These are phyloP conservation scores for Flexamia atlantica DNA, from an alignment of 2,888 invertebrate species.

Conservation along the genomic window DNA sequence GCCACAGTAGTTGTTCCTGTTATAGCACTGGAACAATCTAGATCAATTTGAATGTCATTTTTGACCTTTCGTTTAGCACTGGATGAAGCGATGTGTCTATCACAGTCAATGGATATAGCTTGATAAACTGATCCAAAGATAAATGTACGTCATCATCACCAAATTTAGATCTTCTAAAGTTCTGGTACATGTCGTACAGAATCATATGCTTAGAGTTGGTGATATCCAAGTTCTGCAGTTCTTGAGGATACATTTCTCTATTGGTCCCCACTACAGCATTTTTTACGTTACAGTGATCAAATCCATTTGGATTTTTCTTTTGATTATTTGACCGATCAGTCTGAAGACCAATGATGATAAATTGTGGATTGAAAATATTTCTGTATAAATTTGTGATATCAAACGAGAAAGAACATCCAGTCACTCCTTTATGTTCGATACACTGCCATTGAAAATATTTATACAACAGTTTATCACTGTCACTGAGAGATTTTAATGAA, in stretches of 20 bases:
- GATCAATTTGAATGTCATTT: neutral
- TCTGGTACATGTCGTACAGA: constrained; percentile 38
- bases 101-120: constrained; percentile 20
- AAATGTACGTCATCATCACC: constrained; percentile 5
- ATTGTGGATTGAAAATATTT: constrained; percentile 34
- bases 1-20: neutral
- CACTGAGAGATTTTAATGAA: constrained; percentile 42
- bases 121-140: neutral
- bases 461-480: constrained; percentile 14
- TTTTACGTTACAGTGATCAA: constrained; percentile 17
- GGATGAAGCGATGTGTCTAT: constrained; percentile 34
- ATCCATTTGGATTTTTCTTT: neutral
- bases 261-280: constrained; percentile 34
- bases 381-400: constrained; percentile 42
- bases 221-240: neutral
- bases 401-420: neutral
- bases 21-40: neutral
- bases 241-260: constrained; percentile 24
- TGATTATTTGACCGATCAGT: constrained; percentile 20
- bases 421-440: constrained; percentile 49
- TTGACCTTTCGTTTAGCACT: neutral
- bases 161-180: neutral
- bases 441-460: constrained; percentile 42
- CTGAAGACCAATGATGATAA: constrained; percentile 28
- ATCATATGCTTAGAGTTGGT: neutral